Evolutionary conservation across 64 coral and sea anemone species (phyloP).

Genomic region (Exaiptasia diaphana): DNA sequence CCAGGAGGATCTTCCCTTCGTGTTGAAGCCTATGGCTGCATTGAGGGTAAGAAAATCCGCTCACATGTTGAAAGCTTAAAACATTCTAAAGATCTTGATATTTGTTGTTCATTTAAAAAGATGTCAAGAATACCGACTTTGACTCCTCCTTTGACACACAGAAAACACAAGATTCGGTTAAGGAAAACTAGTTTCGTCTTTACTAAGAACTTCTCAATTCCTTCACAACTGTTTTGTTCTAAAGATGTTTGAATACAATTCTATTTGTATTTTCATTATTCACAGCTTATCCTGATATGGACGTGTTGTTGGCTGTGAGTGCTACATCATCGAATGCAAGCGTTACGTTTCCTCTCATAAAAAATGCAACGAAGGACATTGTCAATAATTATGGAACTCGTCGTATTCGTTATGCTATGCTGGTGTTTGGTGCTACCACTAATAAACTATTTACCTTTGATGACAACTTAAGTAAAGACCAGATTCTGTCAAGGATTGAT

Average conservation of each 20-base stretch:
- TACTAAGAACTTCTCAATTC: too few relatives aligned
- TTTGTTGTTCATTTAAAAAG: too few relatives aligned
- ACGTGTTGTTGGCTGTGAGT: slow-evolving; percentile 69
- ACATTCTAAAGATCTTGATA: too few relatives aligned
- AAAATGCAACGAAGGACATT: slow-evolving; percentile 27
- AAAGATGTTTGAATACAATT: too few relatives aligned
- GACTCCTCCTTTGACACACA: too few relatives aligned
- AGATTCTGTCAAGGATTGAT: not conserved
- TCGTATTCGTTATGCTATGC: slow-evolving; percentile 55
- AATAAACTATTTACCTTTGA: not conserved
- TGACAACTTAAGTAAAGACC: not conserved
- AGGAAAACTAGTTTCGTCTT: too few relatives aligned
- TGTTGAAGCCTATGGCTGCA: not conserved
- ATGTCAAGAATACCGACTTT: too few relatives aligned
- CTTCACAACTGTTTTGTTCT: too few relatives aligned
- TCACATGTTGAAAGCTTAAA: too few relatives aligned
- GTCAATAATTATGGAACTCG: slow-evolving; percentile 52
- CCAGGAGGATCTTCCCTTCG: not conserved
- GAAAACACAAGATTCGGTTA: too few relatives aligned
- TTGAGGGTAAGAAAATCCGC: not conserved
- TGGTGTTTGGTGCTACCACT: slow-evolving; percentile 22
- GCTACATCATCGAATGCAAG: slow-evolving; percentile 47
- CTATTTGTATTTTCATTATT: not conserved
- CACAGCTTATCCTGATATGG: slow-evolving; percentile 32
- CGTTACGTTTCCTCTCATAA: slow-evolving; percentile 36